Evolutionary conservation across 2,113 vertebrate species (phyloP), one percentile per base, ranked within the genome.

Genomic region (Monopterus albus): DNA sequence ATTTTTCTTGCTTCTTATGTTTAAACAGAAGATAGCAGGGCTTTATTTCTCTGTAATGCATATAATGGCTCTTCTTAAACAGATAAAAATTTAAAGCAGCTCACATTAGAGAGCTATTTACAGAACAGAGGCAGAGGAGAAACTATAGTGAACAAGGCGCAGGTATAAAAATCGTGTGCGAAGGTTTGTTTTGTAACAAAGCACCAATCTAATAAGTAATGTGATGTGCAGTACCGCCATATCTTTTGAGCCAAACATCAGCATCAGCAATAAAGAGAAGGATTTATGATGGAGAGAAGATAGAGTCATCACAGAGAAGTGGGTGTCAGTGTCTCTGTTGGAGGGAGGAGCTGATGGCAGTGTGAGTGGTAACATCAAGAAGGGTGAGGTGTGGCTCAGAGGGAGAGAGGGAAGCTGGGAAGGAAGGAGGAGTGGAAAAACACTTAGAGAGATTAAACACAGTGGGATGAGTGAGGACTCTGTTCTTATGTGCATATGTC

Each of bases 361-460:
- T 25, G 12, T 68, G 64, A 81, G 71, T 55, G 53, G 57, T 40
- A 72, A 72, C 69, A 43, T 77, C 55, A 2, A 56, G 66, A 60
- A 38, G 50, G 38, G 10, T 33, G 66, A 75, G 76, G 71, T 38
- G 55, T 6, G 59, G 57, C 52, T 64, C 25, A 0, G 49, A 50
- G 3, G 26, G 52, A 11, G 10, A 18, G 21, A 38, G 29, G 23
- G 45, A 35, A 40, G 71, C 51, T 12, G 31, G 56, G 28, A 38
- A 28, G 28, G 38, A 68, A 49, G 53, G 60, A 56, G 59, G 68
- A 67, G 72, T 59, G 53, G 78, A 72, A 77, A 83, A 90, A 86
- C 86, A 88, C 86, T 91, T 88, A 83, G 47, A 87, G 67, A 85
- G 86, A 91, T 91, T 89, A 89, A 87, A 89, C 59, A 87, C 58